phyloP scores from a whole-genome alignment of 2,888 invertebrate species.

The Xanthia togata region DNA sequence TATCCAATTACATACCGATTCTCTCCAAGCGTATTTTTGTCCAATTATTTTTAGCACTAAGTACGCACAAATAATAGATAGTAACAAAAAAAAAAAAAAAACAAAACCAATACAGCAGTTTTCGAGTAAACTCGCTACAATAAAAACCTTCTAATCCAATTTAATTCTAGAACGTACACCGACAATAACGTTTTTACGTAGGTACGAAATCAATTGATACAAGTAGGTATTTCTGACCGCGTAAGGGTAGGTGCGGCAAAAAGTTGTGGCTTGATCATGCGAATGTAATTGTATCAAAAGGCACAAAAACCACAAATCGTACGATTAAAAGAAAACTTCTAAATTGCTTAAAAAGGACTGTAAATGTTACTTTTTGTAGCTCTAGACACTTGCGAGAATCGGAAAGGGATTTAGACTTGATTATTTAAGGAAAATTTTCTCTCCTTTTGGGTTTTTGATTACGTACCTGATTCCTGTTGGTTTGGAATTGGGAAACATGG shows the following conservation, averaged over 20 bases:
- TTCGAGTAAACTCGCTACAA: background rate
- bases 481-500: background rate
- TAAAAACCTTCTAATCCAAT: slow-evolving; percentile 41
- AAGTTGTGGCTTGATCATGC: slow-evolving; percentile 48
- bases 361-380: slow-evolving; percentile 22
- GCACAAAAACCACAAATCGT: slow-evolving; percentile 54
- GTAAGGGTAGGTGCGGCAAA: slow-evolving; percentile 34
- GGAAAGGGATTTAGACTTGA: background rate
- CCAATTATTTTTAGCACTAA: background rate
- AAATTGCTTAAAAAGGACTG: slow-evolving; percentile 29
- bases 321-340: slow-evolving; percentile 50
- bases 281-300: slow-evolving; percentile 56
- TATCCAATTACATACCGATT: background rate
- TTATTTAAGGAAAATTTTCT: background rate
- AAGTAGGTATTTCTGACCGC: slow-evolving; percentile 36
- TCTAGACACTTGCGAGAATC: background rate
- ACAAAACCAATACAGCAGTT: background rate
- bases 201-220: slow-evolving; percentile 43
- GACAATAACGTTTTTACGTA: slow-evolving; percentile 26
- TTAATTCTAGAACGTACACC: slow-evolving; percentile 18
- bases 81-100: background rate
- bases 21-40: background rate
- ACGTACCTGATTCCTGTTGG: background rate
- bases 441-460: background rate
- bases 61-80: slow-evolving; percentile 3